Conservation (phyloP, 2,888 invertebrate genomes). For the Oscheius onirici region DNA sequence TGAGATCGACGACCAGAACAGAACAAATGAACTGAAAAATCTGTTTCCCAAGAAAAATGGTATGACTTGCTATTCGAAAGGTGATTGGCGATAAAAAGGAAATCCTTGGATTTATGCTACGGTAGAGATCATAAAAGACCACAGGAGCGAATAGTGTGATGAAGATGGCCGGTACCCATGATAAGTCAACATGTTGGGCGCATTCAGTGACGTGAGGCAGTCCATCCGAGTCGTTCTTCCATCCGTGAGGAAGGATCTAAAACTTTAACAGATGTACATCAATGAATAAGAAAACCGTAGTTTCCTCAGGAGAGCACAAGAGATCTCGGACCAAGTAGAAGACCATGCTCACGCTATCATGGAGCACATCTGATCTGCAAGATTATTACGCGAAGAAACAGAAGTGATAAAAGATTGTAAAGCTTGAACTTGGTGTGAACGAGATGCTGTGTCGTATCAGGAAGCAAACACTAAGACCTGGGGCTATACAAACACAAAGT, state of each 20-base stretch:
- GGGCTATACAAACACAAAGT: background rate
- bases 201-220: constrained; percentile 59
- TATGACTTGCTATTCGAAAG: constrained; percentile 59
- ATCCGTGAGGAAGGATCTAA: constrained; percentile 46
- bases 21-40: constrained; percentile 46
- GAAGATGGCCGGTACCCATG: constrained; percentile 63
- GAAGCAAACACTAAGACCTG: constrained; percentile 24
- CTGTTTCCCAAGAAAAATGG: background rate
- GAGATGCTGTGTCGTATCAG: constrained; percentile 10
- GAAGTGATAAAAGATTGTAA: background rate
- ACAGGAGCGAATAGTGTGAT: constrained; percentile 57
- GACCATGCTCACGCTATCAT: constrained; percentile 27
- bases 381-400: background rate
- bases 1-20: constrained; percentile 52
- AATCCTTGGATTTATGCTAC: constrained; percentile 56
- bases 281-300: constrained; percentile 28
- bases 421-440: background rate
- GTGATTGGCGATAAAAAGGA: constrained; percentile 57
- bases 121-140: constrained; percentile 59
- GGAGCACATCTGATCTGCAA: constrained; percentile 12
- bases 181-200: constrained; percentile 63
- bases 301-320: constrained; percentile 35
- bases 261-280: constrained; percentile 12
- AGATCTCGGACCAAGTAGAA: constrained; percentile 43
- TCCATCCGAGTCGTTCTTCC: constrained; percentile 40